Percentiles rank a stretch among this genome's conserved stretches.
phyloP scores from a whole-genome alignment of 2,888 invertebrate species.

The Dolichopus griseipennis region DNA sequence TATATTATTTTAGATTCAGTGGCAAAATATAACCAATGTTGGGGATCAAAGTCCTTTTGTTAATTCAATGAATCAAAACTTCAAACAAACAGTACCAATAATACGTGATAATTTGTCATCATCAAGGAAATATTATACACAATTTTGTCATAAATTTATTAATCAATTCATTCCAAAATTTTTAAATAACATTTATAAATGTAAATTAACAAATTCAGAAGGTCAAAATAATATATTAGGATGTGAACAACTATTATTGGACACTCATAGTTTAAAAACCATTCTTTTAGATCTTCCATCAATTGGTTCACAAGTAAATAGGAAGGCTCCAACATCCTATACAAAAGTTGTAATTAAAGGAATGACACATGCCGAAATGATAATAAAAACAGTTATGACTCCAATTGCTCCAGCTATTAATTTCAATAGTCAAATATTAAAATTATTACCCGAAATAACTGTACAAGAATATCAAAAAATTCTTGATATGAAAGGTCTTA shows the following conservation, averaged over 20 bases:
- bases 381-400: conserved; percentile 96
- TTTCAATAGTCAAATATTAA: conserved; percentile 82
- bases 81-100: conserved; percentile 79
- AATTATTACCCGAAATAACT: conserved; percentile 82
- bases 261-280: conserved; percentile 90
- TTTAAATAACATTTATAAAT: conserved; percentile 81
- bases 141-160: conserved; percentile 93
- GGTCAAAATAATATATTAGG: conserved; percentile 55
- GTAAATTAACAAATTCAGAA: conserved; percentile 59
- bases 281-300: conserved; percentile 90
- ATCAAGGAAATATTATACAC: conserved; percentile 94
- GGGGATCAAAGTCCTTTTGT: conserved; percentile 97
- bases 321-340: conserved; percentile 83
- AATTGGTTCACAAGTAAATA: conserved; percentile 75
- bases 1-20: conserved; percentile 56
- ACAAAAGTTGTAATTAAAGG: conserved; percentile 65
- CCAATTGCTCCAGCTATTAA: conserved; percentile 71
- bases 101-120: conserved; percentile 81
- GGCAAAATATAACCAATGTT: conserved; percentile 87
- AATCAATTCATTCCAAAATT: conserved; percentile 93
- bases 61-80: conserved; percentile 75
- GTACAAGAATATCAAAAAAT: conserved; percentile 87
- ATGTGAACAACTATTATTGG: conserved; percentile 87
- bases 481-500: conserved; percentile 84
- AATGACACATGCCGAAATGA: conserved; percentile 98